Conservation (phyloP, 2,888 invertebrate genomes). For the Thecocarcelia acutangulata region DNA sequence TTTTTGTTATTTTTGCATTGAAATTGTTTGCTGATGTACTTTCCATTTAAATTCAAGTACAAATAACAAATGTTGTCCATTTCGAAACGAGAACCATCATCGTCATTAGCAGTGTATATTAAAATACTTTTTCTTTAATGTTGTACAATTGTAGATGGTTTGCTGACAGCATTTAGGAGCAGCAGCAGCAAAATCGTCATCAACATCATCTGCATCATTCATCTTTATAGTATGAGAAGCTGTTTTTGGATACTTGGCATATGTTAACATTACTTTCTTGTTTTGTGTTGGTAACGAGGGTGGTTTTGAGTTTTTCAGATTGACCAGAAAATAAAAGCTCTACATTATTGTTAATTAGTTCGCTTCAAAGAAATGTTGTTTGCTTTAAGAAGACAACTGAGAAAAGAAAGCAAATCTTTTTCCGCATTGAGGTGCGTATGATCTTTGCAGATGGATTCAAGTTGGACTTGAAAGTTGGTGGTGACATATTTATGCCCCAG, state of each 20-base stretch:
- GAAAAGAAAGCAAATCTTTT: too few species aligned
- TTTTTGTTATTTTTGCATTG: slow-evolving; percentile 31
- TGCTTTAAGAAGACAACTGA: too few species aligned
- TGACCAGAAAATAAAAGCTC: too few species aligned
- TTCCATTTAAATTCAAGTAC: slow-evolving; percentile 67
- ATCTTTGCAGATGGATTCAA: too few species aligned
- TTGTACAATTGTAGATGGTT: not conserved
- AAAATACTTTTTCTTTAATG: not conserved
- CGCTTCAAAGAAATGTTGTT: too few species aligned
- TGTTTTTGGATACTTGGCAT: slow-evolving; percentile 62
- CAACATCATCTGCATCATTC: slow-evolving; percentile 48
- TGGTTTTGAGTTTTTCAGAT: not conserved
- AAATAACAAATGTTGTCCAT: slow-evolving; percentile 62
- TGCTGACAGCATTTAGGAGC: slow-evolving; percentile 34
- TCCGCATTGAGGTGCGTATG: too few species aligned
- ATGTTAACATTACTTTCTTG: slow-evolving; percentile 38
- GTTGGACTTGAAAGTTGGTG: too few species aligned
- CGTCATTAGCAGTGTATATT: slow-evolving; percentile 41
- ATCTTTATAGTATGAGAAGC: slow-evolving; percentile 39
- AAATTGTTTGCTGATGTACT: slow-evolving; percentile 57
- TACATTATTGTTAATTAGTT: too few species aligned
- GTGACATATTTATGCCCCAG: too few species aligned
- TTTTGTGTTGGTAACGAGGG: slow-evolving; percentile 24
- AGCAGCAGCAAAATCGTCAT: slow-evolving; percentile 37
- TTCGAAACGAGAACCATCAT: slow-evolving; percentile 45